A percentile compares a stretch with the other conserved stretches of the same genome.
Evolutionary conservation across 2,113 vertebrate genomes (phyloP).

Genomic region (Desmodus rotundus): DNA sequence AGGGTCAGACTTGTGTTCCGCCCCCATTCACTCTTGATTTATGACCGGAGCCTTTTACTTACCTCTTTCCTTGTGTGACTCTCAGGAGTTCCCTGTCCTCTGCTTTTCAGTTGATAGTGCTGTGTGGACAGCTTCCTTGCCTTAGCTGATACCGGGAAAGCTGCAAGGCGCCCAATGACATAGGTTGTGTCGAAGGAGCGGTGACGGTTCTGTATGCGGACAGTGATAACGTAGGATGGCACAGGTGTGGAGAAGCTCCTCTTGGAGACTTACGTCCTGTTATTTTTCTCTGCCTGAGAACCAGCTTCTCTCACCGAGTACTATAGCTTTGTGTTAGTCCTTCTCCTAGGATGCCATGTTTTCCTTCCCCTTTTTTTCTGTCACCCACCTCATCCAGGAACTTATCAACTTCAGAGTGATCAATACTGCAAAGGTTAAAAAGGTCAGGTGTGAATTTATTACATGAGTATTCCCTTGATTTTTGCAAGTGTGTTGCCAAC

Average conservation of each 20-base stretch:
- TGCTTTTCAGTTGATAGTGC: background rate
- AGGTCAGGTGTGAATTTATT: slow-evolving; percentile 44
- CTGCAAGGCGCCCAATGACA: background rate
- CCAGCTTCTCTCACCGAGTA: background rate
- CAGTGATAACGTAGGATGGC: background rate
- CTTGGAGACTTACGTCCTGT: background rate
- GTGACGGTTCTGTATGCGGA: background rate
- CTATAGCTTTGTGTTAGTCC: background rate
- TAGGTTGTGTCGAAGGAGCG: background rate
- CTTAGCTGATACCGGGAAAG: background rate
- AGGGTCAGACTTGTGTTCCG: background rate
- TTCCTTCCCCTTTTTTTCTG: background rate
- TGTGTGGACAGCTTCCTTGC: background rate
- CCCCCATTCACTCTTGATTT: background rate
- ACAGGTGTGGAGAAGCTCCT: background rate
- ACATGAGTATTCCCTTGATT: background rate
- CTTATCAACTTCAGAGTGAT: background rate
- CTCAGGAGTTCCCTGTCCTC: slow-evolving; percentile 6
- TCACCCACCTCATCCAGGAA: background rate
- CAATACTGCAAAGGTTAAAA: background rate
- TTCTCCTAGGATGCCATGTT: background rate
- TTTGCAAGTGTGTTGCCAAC: slow-evolving; percentile 27
- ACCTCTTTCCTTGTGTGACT: background rate
- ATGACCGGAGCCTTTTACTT: background rate
- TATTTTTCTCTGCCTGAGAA: background rate